Base-by-base conservation (phyloP, 2,888 invertebrate species). In the Pseudoips prasinana region DNA sequence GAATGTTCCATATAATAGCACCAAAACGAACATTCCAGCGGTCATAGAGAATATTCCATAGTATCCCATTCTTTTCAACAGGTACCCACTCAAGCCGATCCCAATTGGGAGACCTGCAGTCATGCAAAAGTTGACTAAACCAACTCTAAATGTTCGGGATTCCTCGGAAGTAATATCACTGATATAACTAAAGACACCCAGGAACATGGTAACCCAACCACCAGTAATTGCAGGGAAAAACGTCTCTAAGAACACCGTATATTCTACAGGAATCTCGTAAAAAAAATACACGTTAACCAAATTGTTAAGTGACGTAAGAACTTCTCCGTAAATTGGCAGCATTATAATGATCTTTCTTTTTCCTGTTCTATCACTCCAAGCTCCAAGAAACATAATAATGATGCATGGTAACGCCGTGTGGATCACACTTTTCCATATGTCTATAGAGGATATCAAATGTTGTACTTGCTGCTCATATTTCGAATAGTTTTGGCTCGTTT, bases 1-100 rank as follows among this genome's bases (percentile, higher is more conserved):
- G 39, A 92, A 90, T 25, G 92, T 83, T 0, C 95, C 95, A 54
- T 95, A 95, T 22, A 91, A 62, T 30, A 95, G 90, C 22, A 94
- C 92, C 24, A 94, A 59, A 3, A 92, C 54, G 27, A 91, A 83
- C 55, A 86, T 45, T 0, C 52, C 51, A 1, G 73, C 58, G 0
- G 87, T 87, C 59, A 78, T 72, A 1, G 77, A 61, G 43, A 89
- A 89, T 35, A 89, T 71, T 22, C 81, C 85, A 40, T 89, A 89
- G 45, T 87, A 90, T 1, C 89, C 89, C 62, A 86, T 60, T 19
- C 53, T 72, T 33, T 73, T 65, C 10, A 87, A 46, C 24, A 92
- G 56, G 6, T 88, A 65, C 0, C 92, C 92, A 43, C 91, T 90
- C 27, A 90, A 38, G 0, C 88, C 89, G 10, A 90, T 84, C 0